These are phyloP conservation scores for Junonia oenone DNA, from an alignment of 2,888 invertebrate species.

Conservation along the genomic window DNA sequence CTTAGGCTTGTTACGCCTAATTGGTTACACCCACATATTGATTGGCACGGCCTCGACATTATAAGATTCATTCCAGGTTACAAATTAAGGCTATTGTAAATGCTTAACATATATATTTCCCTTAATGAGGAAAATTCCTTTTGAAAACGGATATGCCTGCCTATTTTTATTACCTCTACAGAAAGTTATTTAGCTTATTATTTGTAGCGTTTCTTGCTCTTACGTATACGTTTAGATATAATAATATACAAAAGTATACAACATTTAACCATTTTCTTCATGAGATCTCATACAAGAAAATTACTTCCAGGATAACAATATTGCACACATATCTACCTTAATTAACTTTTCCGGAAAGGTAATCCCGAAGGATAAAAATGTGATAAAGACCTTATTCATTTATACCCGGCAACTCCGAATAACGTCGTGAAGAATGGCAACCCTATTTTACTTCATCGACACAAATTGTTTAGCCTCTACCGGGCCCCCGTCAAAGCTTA, in stretches of 20 bases:
- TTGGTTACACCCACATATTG: constrained; percentile 5
- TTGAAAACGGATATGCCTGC: no score
- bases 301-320: no score
- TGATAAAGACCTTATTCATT: background rate
- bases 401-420: background rate
- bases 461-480: background rate
- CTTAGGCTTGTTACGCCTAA: no score
- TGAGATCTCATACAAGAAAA: no score
- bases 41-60: background rate
- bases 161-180: no score
- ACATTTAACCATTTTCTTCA: no score
- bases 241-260: no score
- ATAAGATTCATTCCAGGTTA: background rate
- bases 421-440: background rate
- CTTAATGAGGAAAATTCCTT: no score
- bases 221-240: no score
- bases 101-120: background rate
- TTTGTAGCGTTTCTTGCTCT: no score
- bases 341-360: background rate
- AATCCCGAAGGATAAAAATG: background rate
- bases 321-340: no score
- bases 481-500: background rate
- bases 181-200: no score
- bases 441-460: background rate
- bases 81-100: background rate